Base-by-base conservation (phyloP, 2,888 invertebrate genomes). In the Ceramica pisi region DNA sequence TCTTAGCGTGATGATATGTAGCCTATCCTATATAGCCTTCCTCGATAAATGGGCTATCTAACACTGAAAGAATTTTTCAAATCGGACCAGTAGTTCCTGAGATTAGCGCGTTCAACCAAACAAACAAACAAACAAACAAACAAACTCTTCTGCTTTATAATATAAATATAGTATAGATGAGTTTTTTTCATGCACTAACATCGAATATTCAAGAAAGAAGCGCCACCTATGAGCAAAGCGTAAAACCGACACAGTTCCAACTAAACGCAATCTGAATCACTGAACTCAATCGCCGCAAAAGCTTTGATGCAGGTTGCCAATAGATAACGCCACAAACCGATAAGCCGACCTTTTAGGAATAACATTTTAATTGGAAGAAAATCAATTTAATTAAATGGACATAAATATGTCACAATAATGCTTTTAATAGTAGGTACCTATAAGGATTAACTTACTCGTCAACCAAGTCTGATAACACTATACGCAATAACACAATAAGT, bases 271-370 rank as follows among this genome's bases (percentile, higher is more conserved):
- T 35, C 38, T 35, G 31, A 19, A 23, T 9, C 12, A 60, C 23
- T 44, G 4, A 48, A 12, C 6, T 16, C 26, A 44, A 21, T 23
- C 16, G 19, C n/a, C n/a, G 10, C 6, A 26, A 8, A 51, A 23
- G 55, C 35, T 67, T 81, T n/a, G 16, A n/a, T 21, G n/a, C n/a
- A 64, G 10, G 0, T 14, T 57, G 3, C 41, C 51, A 53, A 60
- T 14, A 78, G 78, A 77, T 78, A 81, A 48, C 77, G 66, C 63
- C 7, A 76, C 50, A 21, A 1, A 5, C 26, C 14, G n/a, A 53
- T 48, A 62, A 57, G 21, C 19, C 26, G 10, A 41, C 2, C 8
- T 5, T 41, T 23, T 2, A 38, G 35, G 38, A 48, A 55, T 6
- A 31, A 31, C 31, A 31, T 31, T 26, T 5, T 6, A 31, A 31